Percentiles rank a stretch among this genome's conserved stretches.
These are phyloP conservation scores for Andrena praecox DNA, from an alignment of 2,888 invertebrate genomes.

Conservation along the genomic window DNA sequence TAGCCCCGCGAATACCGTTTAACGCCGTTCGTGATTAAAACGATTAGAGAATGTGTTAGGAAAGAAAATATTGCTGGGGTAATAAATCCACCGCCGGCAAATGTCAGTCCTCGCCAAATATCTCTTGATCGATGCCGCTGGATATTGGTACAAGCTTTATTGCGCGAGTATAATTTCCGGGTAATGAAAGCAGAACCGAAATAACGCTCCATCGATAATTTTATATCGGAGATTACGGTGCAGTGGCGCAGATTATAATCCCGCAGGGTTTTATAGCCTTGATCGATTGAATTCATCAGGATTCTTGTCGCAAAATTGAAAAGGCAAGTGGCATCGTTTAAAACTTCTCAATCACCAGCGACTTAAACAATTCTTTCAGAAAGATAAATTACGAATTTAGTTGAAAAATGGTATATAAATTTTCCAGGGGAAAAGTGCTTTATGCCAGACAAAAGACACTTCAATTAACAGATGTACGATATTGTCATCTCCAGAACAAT, in stretches of 20 bases:
- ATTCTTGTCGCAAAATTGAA: slow-evolving; percentile 7
- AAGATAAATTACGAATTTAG: too few relatives aligned
- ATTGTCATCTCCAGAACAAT: too few relatives aligned
- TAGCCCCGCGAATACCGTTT: slow-evolving; percentile 3
- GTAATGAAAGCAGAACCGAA: slow-evolving; percentile 63
- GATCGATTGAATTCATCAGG: slow-evolving; percentile 53
- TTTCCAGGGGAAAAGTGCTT: too few relatives aligned
- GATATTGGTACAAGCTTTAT: slow-evolving; percentile 67
- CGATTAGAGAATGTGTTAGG: slow-evolving; percentile 47
- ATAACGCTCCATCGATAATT: slow-evolving; percentile 67
- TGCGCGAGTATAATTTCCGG: slow-evolving; percentile 64
- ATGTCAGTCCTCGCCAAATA: slow-evolving; percentile 65
- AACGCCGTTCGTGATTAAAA: slow-evolving; percentile 26
- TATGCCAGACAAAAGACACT: too few relatives aligned
- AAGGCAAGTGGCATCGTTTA: background rate
- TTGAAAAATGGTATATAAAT: too few relatives aligned
- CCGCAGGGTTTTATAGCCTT: slow-evolving; percentile 61
- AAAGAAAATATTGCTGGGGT: slow-evolving; percentile 62
- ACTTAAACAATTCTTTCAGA: background rate
- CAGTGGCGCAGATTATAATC: slow-evolving; percentile 64
- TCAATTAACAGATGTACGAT: too few relatives aligned
- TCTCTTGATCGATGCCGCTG: slow-evolving; percentile 65
- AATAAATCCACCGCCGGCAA: slow-evolving; percentile 60
- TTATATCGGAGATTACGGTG: slow-evolving; percentile 66
- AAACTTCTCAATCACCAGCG: background rate